Conservation (phyloP, 2,113 vertebrate species). For the Chlamydotis undulata region DNA sequence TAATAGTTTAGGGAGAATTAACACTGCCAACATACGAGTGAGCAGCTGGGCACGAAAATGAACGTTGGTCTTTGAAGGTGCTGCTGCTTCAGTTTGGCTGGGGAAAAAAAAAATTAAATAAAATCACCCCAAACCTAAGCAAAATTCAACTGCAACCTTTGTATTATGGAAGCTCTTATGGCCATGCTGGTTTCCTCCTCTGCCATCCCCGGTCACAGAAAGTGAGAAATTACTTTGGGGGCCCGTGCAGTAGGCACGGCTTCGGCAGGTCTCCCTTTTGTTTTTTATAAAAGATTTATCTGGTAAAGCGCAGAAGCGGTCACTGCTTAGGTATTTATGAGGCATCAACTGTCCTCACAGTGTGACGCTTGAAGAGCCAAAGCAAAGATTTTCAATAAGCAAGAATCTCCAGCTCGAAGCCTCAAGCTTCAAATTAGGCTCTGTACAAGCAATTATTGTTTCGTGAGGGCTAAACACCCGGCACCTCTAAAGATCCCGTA, state of each 20-base stretch:
- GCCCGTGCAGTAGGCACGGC: background rate
- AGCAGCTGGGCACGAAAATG: background rate
- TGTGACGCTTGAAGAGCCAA: background rate
- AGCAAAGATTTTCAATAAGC: background rate
- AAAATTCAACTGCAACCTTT: background rate
- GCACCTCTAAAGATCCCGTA: background rate
- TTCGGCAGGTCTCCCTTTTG: background rate
- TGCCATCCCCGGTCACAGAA: background rate
- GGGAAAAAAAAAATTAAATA: too few species aligned
- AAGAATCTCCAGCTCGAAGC: background rate
- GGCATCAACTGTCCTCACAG: background rate
- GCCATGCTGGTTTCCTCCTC: background rate
- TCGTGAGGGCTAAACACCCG: fast-evolving
- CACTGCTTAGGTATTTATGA: background rate
- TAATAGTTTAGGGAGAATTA: background rate
- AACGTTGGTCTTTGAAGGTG: background rate
- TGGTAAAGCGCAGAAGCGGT: background rate
- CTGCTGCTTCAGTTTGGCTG: background rate
- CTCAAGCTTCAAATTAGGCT: background rate
- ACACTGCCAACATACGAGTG: background rate
- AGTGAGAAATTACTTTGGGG: background rate
- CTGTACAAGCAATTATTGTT: background rate
- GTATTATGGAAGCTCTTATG: background rate
- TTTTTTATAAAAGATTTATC: slow-evolving; percentile 1
- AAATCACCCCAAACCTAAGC: background rate